These are phyloP conservation scores for Pristionchus mayeri DNA, from an alignment of 2,888 invertebrate genomes.

Conservation along the genomic window DNA sequence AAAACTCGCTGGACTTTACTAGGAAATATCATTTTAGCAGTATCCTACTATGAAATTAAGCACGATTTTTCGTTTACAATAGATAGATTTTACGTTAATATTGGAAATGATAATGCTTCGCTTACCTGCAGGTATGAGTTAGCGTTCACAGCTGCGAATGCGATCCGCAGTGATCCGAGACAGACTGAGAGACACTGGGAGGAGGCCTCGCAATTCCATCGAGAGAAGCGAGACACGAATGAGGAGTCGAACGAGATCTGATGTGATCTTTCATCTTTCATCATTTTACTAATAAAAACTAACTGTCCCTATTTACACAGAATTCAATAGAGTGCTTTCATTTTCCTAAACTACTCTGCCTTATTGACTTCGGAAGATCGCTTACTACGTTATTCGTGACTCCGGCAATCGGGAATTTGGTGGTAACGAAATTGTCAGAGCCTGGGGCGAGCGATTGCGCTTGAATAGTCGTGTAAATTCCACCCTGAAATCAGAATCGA, in stretches of 20 bases:
- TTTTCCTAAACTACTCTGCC: no score
- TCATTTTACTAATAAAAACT: neutral
- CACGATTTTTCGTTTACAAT: no score
- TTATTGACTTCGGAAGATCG: no score
- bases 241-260: slow-evolving; percentile 39
- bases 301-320: neutral
- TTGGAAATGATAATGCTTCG: neutral
- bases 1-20: no score
- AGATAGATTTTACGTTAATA: neutral
- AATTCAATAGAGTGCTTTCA: no score
- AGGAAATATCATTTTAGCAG: no score
- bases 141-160: neutral
- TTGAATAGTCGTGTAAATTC: slow-evolving; percentile 33
- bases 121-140: slow-evolving; percentile 28
- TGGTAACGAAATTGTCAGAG: neutral
- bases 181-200: slow-evolving; percentile 35
- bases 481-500: slow-evolving; percentile 15
- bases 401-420: slow-evolving; percentile 32
- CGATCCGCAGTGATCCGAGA: neutral
- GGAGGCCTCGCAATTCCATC: neutral
- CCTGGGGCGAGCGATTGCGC: slow-evolving; percentile 41
- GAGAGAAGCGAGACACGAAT: slow-evolving; percentile 1
- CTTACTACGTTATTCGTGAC: slow-evolving; percentile 14
- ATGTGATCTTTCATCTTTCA: neutral
- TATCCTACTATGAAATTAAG: no score